These are phyloP conservation scores for Caenorhabditis wallacei DNA, from an alignment of 2,888 invertebrate genomes.

Conservation along the genomic window DNA sequence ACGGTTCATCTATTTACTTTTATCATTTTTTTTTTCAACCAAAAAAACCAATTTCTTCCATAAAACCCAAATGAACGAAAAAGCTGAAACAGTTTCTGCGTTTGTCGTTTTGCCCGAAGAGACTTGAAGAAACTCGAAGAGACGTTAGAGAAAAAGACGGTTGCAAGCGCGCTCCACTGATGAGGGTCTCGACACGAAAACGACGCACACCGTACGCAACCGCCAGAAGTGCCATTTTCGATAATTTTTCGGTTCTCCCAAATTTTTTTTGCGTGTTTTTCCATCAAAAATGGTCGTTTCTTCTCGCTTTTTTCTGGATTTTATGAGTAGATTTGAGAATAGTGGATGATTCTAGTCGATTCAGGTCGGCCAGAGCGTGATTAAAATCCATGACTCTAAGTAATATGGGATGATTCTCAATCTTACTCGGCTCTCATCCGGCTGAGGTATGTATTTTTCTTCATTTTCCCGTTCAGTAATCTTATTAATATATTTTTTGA, in stretches of 20 bases:
- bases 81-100: too few species aligned
- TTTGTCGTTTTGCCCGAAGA: too few species aligned
- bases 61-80: too few species aligned
- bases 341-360: constrained; percentile 65
- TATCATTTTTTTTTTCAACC: too few species aligned
- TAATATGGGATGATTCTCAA: constrained; percentile 63
- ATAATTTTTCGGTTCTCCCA: constrained; percentile 51
- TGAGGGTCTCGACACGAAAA: constrained; percentile 56
- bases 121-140: too few species aligned
- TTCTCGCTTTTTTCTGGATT: constrained; percentile 32
- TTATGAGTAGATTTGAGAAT: constrained; percentile 69
- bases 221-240: neutral
- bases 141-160: neutral
- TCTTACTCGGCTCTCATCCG: constrained; percentile 63
- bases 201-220: constrained; percentile 29
- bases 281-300: constrained; percentile 18
- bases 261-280: constrained; percentile 57
- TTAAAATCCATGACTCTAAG: constrained; percentile 67
- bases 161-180: constrained; percentile 48
- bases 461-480: neutral
- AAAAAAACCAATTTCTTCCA: too few species aligned
- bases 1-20: too few species aligned
- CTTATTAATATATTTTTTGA: constrained; percentile 45
- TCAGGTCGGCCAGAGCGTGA: constrained; percentile 57
- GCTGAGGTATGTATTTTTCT: constrained; percentile 70